Conservation (phyloP, 2,888 invertebrate species). For the Pelosia muscerda region DNA sequence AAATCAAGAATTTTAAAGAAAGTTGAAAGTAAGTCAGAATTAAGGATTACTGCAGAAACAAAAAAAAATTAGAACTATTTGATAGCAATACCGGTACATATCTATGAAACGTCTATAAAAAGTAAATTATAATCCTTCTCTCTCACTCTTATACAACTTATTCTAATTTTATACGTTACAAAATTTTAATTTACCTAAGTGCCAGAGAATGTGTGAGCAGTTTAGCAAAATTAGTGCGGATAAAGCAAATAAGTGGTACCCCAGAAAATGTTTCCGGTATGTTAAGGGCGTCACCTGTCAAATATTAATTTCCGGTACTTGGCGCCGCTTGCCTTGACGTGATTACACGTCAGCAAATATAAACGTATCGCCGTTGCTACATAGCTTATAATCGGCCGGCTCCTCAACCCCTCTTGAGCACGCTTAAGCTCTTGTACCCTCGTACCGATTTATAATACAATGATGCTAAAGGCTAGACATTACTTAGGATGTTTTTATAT, state of each 20-base stretch:
- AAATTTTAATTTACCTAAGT: background rate
- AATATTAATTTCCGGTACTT: constrained; percentile 81
- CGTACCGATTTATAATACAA: constrained; percentile 39
- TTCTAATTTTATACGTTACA: constrained; percentile 1
- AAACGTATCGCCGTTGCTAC: constrained; percentile 53
- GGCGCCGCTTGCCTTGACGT: constrained; percentile 60
- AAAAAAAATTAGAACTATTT: too few species aligned
- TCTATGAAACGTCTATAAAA: too few species aligned
- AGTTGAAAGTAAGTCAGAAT: too few species aligned
- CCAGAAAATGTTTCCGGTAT: constrained; percentile 54
- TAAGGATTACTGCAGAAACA: too few species aligned
- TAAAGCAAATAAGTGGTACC: constrained; percentile 46
- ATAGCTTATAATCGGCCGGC: constrained; percentile 27
- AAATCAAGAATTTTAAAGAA: background rate
- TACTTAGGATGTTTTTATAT: background rate
- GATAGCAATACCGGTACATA: too few species aligned
- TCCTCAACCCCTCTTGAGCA: constrained; percentile 47
- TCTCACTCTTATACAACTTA: background rate
- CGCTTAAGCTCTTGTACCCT: constrained; percentile 47
- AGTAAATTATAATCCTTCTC: background rate
- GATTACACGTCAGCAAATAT: constrained; percentile 71
- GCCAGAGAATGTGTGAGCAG: constrained; percentile 5
- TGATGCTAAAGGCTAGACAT: background rate
- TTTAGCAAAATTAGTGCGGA: constrained; percentile 13
- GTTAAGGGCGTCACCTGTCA: constrained; percentile 65